Percentiles rank a stretch among this genome's conserved stretches.
Conservation (phyloP, 2,113 vertebrate species). For the Bothrops jararaca region DNA sequence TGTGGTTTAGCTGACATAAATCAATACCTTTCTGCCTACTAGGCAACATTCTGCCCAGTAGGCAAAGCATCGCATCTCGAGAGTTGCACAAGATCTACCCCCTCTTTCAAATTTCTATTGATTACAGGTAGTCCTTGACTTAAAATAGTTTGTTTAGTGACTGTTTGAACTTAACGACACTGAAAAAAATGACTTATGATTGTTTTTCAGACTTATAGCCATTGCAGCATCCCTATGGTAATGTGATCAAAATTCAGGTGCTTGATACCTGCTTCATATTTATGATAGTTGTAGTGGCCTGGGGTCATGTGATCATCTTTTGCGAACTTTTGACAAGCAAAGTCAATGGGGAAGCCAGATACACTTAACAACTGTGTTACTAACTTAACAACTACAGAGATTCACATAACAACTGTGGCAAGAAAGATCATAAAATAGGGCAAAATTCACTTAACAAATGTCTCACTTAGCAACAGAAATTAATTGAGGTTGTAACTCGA, state of each 20-base stretch:
- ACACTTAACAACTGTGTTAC: not conserved
- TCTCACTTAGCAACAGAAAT: not conserved
- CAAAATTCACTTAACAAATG: not conserved
- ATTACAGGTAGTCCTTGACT: not conserved
- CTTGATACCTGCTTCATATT: not conserved
- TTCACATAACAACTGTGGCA: not conserved
- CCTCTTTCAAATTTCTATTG: not conserved
- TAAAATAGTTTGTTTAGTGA: not conserved
- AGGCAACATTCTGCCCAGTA: not conserved
- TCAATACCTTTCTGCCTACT: not conserved
- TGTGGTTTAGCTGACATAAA: not conserved
- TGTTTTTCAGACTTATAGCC: not conserved
- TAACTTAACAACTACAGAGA: not conserved
- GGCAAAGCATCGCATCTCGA: not conserved
- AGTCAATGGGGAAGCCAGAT: not conserved
- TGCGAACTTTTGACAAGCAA: not conserved
- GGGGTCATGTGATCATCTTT: not conserved
- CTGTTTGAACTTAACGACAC: not conserved
- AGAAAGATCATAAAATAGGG: not conserved
- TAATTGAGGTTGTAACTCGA: not conserved
- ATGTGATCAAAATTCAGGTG: not conserved
- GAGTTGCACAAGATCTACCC: not conserved
- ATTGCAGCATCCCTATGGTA: not conserved
- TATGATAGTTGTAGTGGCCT: not conserved
- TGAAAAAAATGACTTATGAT: not conserved